Conservation (phyloP, 2,888 invertebrate species). For the Spodoptera picta region DNA sequence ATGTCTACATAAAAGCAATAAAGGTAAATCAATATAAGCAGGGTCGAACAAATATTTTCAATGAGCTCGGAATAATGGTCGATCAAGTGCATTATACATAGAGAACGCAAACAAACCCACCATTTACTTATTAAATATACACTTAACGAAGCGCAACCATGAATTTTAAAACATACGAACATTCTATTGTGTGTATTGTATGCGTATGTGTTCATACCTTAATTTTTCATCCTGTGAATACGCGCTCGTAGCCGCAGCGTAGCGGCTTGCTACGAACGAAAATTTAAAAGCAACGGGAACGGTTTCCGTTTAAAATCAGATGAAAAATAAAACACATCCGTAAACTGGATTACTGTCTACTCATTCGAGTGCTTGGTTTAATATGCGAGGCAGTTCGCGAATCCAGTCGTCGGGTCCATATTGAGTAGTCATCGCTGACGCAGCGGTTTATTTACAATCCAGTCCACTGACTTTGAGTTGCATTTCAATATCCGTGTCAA, state of each 20-base stretch:
- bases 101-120: constrained; percentile 2
- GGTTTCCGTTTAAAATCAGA: constrained; percentile 12
- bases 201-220: too few relatives aligned
- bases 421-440: constrained; percentile 63
- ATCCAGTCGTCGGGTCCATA: constrained; percentile 59
- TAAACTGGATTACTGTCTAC: constrained; percentile 25
- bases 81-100: constrained; percentile 1
- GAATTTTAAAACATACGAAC: too few relatives aligned
- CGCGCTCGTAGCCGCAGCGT: constrained; percentile 33
- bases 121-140: too few relatives aligned
- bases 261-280: constrained; percentile 29
- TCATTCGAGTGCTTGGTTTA: constrained; percentile 40
- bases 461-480: constrained; percentile 70
- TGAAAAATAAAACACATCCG: constrained; percentile 31
- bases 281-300: too few relatives aligned
- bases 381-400: constrained; percentile 41
- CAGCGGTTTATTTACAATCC: constrained; percentile 66
- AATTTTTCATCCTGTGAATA: too few relatives aligned
- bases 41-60: constrained; percentile 19
- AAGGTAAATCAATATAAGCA: constrained; percentile 13
- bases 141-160: too few relatives aligned
- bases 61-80: constrained; percentile 6
- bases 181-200: too few relatives aligned
- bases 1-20: constrained; percentile 2
- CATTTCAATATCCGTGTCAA: constrained; percentile 74